Base-by-base conservation (phyloP, 2,113 vertebrate species). In the Microtus ochrogaster region DNA sequence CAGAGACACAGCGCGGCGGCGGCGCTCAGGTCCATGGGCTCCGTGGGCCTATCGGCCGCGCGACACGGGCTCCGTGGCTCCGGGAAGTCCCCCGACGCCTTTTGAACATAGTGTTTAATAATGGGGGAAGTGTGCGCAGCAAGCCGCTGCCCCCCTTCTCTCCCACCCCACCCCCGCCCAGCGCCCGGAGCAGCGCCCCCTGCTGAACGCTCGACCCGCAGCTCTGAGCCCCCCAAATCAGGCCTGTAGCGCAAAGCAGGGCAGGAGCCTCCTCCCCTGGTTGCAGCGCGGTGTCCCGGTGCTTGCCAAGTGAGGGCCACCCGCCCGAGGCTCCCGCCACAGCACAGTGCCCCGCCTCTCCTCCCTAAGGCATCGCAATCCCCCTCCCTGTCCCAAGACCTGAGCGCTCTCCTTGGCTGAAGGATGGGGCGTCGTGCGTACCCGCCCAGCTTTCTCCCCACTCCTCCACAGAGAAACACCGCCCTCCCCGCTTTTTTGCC, bases 41-140 rank as follows among this genome's bases (percentile, higher is more conserved):
- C 96, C 96, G 96, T 8, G 93, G 95, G 97, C 97, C 94, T 49
- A 77, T 68, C 78, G 94, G 96, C 79, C 84, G 92, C 92, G 94
- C 93, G 95, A 94, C 97, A 77, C 94, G 97, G 96, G 94, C 97
- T 98, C 96, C 95, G 96, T 95, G 98, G 97, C 97, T 98, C 93
- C 97, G 96, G 98, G 96, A 97, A 96, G 98, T 98, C 98, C 98
- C 98, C 96, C 98, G 96, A 98, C 97, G 98, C 98, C 98, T 98
- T 98, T 97, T 98, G 94, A 97, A 98, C 98, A 99, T 98, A 98
- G 98, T 98, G 97, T 98, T 97, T 98, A 98, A 98, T 98, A 98
- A 98, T 94, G 98, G 97, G 98, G 98, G 97, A 97, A 97, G 98
- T 88, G 97, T 97, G 98, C 95, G 90, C 94, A 49, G 95, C 92